Evolutionary conservation across 2,113 vertebrate genomes (phyloP).

Genomic region (Cairina moschata): DNA sequence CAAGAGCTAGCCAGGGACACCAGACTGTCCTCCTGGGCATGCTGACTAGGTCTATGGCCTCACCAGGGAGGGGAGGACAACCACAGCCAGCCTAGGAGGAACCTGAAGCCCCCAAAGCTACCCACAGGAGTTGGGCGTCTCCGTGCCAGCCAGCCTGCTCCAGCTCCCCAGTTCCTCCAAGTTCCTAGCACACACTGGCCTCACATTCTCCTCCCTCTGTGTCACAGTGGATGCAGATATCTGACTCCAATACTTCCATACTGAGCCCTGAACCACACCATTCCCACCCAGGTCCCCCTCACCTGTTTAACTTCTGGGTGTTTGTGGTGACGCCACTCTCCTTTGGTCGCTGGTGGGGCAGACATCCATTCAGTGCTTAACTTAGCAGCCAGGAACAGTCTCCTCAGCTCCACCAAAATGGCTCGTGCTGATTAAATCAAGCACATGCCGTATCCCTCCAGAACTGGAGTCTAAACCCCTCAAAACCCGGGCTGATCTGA

Average conservation of each 20-base stretch:
- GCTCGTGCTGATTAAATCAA: background rate
- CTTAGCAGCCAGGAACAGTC: background rate
- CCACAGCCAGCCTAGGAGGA: background rate
- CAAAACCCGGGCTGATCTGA: background rate
- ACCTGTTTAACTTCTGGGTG: background rate
- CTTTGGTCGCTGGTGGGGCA: background rate
- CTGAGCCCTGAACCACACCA: background rate
- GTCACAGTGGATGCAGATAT: background rate
- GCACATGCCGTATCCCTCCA: background rate
- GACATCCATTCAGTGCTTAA: background rate
- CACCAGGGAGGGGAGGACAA: background rate
- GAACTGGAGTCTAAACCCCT: background rate
- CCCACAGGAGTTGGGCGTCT: background rate
- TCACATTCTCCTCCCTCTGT: background rate
- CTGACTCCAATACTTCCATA: background rate
- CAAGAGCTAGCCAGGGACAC: background rate
- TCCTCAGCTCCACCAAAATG: background rate
- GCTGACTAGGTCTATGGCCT: fast-evolving
- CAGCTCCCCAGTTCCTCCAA: background rate
- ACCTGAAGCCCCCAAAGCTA: background rate
- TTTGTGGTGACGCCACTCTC: too few species aligned
- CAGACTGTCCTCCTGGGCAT: background rate
- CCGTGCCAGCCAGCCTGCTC: background rate
- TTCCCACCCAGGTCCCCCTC: background rate
- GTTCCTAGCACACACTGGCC: background rate